phyloP scores from a whole-genome alignment of 2,888 invertebrate genomes.

The Rhagonycha fulva region DNA sequence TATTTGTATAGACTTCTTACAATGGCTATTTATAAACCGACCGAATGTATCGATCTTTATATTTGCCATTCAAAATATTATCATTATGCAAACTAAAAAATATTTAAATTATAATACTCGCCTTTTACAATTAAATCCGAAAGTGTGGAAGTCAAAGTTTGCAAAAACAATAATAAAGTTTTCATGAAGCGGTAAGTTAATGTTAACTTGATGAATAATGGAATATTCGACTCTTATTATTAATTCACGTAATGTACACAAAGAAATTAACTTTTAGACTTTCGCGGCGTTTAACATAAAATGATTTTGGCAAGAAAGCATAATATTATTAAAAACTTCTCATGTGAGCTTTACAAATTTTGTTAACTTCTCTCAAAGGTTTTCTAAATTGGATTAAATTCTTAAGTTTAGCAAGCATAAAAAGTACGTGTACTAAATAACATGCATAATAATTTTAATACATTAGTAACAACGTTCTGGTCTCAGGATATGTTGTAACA shows the following conservation, averaged over 20 bases:
- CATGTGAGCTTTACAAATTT: slow-evolving; percentile 33
- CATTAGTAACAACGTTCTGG: neutral
- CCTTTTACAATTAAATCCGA: neutral
- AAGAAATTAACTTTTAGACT: slow-evolving; percentile 39
- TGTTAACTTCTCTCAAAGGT: slow-evolving; percentile 26
- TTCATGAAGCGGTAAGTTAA: slow-evolving; percentile 18
- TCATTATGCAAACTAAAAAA: neutral
- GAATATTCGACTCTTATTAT: slow-evolving; percentile 34
- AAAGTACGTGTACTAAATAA: neutral
- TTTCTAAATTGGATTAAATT: slow-evolving; percentile 5
- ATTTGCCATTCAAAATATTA: neutral
- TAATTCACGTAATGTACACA: slow-evolving; percentile 31
- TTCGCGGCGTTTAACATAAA: slow-evolving; percentile 29
- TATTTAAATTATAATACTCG: neutral
- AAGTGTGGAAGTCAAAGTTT: neutral
- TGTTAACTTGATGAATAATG: slow-evolving; percentile 35
- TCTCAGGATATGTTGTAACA: neutral
- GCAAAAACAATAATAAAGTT: slow-evolving; percentile 24
- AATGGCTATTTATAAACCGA: neutral
- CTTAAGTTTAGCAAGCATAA: slow-evolving; percentile 2
- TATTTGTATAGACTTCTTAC: slow-evolving; percentile 32
- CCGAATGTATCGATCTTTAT: neutral
- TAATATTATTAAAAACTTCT: slow-evolving; percentile 37
- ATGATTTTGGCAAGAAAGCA: slow-evolving; percentile 26
- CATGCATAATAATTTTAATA: neutral